Evolutionary conservation across 2,888 invertebrate genomes (phyloP), one percentile per base, ranked within the genome.

Genomic region (Tyria jacobaeae): DNA sequence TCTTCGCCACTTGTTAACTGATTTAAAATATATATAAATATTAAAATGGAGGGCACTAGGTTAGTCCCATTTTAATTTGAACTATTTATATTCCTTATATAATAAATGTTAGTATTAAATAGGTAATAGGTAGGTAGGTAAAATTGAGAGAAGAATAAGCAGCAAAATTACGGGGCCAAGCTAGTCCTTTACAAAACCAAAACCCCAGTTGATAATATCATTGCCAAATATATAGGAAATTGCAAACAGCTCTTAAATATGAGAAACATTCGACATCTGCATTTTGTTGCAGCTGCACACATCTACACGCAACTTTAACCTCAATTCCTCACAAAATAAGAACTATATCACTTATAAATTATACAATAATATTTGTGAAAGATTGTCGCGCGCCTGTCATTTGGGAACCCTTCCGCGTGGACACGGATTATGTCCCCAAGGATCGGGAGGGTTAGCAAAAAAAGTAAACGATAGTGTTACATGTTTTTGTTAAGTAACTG

Each of bases 331-430:
- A n/a, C 0, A 0, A 0, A 0, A 7, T 59, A 69, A 56, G 41
- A 5, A 12, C 21, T 52, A 64, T 21, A 52, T 64, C 62, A 15
- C 56, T 9, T 39, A 24, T 37, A 4, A n/a, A 65, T 71, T 62
- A 73, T 82, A 75, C 65, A 78, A 77, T 74, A 79, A 78, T 77
- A 78, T 81, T 82, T 75, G 76, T 72, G 68, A 66, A 55, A 62
- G 68, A 73, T 76, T 75, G 70, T 73, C 76, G 73, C 88, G 85
- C 89, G 90, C 89, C 90, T 86, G 88, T 86, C 87, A 86, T 89
- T 89, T 86, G 82, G 10, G 74, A 89, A 88, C 90, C 90, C 90
- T 90, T 90, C 90, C 90, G 90, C 87, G 84, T 89, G 80, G 83
- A 84, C 83, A 79, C 63, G 80, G 84, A 84, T 87, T 88, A 85